Conservation (phyloP, 30 jellyfish, hydroid and myxozoan species). For the Phacellophora camtschatica region DNA sequence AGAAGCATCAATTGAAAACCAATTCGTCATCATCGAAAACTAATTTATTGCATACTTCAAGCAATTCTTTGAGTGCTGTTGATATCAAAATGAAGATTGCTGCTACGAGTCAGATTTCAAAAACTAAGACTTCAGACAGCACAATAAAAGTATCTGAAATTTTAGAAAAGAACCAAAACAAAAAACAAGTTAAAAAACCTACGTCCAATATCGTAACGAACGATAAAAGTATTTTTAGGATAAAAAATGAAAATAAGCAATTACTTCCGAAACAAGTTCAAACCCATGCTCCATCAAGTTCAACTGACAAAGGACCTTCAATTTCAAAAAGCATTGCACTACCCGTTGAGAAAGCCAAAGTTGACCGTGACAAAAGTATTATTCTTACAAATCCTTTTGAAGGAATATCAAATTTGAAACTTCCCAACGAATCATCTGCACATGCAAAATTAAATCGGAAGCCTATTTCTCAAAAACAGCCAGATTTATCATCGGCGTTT, state of each 20-base stretch:
- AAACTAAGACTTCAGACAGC: background rate
- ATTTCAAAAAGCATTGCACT: background rate
- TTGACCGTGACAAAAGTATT: background rate
- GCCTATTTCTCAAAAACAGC: background rate
- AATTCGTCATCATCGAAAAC: background rate
- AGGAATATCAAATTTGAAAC: background rate
- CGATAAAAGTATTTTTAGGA: background rate
- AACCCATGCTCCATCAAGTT: background rate
- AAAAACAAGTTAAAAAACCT: background rate
- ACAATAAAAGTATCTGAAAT: background rate
- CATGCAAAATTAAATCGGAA: background rate
- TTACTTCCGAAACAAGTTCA: background rate
- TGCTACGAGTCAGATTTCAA: background rate
- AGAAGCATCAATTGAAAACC: background rate
- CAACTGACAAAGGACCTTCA: too few relatives aligned
- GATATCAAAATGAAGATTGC: background rate
- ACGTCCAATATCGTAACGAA: background rate
- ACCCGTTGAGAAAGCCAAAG: background rate
- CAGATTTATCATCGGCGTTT: background rate
- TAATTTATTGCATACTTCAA: background rate
- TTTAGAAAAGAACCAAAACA: background rate
- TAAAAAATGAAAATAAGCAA: background rate
- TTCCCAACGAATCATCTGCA: background rate
- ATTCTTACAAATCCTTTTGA: conserved; percentile 7
- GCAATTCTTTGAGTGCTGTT: background rate